Base-by-base conservation (phyloP, 1,140 invertebrate genomes). In the Marisa cornuarietis region DNA sequence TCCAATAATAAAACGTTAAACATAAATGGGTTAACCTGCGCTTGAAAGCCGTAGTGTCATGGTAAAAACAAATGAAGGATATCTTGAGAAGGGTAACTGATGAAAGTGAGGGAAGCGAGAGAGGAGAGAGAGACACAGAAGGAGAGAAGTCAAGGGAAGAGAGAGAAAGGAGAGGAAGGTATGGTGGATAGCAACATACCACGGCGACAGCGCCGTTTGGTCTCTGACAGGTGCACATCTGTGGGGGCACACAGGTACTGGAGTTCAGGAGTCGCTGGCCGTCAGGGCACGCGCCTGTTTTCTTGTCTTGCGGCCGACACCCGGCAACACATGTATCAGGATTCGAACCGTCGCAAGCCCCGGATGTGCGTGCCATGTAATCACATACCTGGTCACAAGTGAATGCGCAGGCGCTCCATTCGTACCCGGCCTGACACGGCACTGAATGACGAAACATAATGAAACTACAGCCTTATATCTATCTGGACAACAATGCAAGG, bases 301-400 rank as follows among this genome's bases (percentile, higher is more conserved):
- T 61, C 54, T 58, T 66, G 65, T 49, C 26, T 76, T 18, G 11
- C 54, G 80, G 78, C 62, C 72, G 76, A 78, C 87, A 88, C 8
- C 83, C 82, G 22, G 87, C 83, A 31, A 88, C 81, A 82, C 87
- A 88, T 78, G 66, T 49, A 31, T 68, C 14, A 24, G 69, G 11
- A 72, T 52, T 42, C 66, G 74, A 31, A 20, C 80, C 80, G 58
- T 83, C 76, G 72, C 86, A 87, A 31, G 75, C 69, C 11, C 81
- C 81, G 0, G 75, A 61, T 31, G 83, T 76, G 13, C 76, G 74
- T 1, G 76, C 81, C 61, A 83, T 76, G 58, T 78, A 82, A 79
- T 85, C 78, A 73, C 87, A 88, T 18, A 87, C 72, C n/a, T 86
- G 81, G 16, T 79, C 80, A 83, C 87, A 88, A 16, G 80, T 83